These are phyloP conservation scores for Amphilophus citrinellus DNA, from an alignment of 2,113 vertebrate species.

Conservation along the genomic window DNA sequence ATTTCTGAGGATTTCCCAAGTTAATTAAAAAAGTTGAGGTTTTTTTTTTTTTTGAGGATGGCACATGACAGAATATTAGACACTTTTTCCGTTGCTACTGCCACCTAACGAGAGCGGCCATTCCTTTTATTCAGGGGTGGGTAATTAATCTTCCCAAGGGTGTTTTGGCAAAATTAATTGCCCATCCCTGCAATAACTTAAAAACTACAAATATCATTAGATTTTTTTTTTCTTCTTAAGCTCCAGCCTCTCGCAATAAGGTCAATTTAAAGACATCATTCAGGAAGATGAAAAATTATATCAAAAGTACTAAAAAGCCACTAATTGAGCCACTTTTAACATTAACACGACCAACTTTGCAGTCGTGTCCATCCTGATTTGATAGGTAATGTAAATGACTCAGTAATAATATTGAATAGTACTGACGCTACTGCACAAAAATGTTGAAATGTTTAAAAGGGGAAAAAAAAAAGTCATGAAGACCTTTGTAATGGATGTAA, in stretches of 20 bases:
- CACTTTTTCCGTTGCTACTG: no score
- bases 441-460: not conserved
- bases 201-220: no score
- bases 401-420: not conserved
- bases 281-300: no score
- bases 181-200: no score
- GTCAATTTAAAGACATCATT: no score
- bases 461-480: not conserved
- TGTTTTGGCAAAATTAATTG: no score
- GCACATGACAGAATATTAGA: not conserved
- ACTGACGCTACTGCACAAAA: not conserved
- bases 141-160: not conserved
- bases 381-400: not conserved
- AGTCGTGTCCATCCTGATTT: not conserved
- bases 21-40: no score
- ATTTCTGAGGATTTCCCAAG: not conserved
- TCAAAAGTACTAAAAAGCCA: no score
- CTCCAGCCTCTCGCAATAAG: no score
- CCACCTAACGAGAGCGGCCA: not conserved
- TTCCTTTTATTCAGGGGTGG: not conserved
- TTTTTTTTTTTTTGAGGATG: no score
- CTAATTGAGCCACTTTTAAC: not conserved
- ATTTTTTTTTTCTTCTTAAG: no score
- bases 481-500: constrained; percentile 95
- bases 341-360: not conserved